These are phyloP conservation scores for Notarius lentiginosus DNA, from an alignment of 2,113 vertebrate species.

Conservation along the genomic window DNA sequence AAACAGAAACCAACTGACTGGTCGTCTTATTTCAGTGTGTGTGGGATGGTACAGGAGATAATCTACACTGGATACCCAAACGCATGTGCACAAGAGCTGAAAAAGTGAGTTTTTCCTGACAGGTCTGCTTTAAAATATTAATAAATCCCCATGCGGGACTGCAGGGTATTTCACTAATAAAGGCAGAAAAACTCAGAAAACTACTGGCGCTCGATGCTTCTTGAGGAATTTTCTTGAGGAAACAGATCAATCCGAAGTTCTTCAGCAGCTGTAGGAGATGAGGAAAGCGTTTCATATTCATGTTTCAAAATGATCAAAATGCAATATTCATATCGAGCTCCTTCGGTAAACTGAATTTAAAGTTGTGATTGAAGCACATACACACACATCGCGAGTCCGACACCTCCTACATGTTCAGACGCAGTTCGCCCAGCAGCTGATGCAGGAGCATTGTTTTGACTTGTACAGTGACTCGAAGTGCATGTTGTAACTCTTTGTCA, in stretches of 20 bases:
- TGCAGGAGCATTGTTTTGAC: neutral
- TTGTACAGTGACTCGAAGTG: neutral
- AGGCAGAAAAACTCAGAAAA: neutral
- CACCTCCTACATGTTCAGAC: neutral
- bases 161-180: neutral
- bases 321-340: neutral
- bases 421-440: neutral
- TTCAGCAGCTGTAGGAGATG: neutral
- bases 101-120: too few relatives aligned
- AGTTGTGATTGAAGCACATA: neutral
- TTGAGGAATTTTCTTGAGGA: neutral
- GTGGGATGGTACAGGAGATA: too few relatives aligned
- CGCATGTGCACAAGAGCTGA: too few relatives aligned
- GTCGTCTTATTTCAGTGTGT: too few relatives aligned
- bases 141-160: neutral
- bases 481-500: neutral
- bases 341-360: neutral
- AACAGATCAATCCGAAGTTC: neutral
- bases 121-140: neutral
- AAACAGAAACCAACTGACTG: too few relatives aligned
- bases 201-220: neutral
- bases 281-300: neutral
- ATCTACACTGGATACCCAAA: too few relatives aligned
- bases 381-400: neutral
- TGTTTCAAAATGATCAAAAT: neutral